Evolutionary conservation across 2,888 invertebrate genomes (phyloP).

Genomic region (Monoplex corrugatus): DNA sequence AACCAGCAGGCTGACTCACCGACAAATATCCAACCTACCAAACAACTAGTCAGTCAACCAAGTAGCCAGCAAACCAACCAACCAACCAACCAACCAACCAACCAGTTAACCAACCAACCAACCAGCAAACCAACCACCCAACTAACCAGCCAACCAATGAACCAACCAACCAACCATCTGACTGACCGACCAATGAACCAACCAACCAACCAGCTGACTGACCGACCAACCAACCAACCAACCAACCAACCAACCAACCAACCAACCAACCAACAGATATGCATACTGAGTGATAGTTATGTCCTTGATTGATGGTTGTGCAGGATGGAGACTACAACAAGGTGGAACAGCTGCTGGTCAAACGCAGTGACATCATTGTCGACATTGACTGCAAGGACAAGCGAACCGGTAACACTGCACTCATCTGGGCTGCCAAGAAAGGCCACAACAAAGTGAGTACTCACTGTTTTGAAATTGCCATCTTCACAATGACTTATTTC

Average conservation of each 20-base stretch:
- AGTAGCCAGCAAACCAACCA: too few species aligned
- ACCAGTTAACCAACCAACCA: too few species aligned
- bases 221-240: not conserved
- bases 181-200: not conserved
- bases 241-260: too few species aligned
- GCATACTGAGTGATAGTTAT: too few species aligned
- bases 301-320: too few species aligned
- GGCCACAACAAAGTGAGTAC: constrained; percentile 78
- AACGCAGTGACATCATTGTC: constrained; percentile 72
- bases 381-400: constrained; percentile 79
- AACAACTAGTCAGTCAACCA: too few species aligned
- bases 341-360: constrained; percentile 73
- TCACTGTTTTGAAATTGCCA: too few species aligned
- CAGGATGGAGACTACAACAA: constrained; percentile 78
- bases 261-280: not conserved
- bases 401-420: constrained; percentile 79
- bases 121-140: not conserved
- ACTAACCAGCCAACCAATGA: not conserved
- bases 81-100: too few species aligned
- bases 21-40: too few species aligned
- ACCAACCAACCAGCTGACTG: not conserved
- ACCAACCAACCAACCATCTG: too few species aligned
- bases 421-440: constrained; percentile 80
- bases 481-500: too few species aligned
- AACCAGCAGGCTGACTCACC: too few species aligned